phyloP scores from a whole-genome alignment of 2,797 vertebrate genomes.

The Parambassis ranga region DNA sequence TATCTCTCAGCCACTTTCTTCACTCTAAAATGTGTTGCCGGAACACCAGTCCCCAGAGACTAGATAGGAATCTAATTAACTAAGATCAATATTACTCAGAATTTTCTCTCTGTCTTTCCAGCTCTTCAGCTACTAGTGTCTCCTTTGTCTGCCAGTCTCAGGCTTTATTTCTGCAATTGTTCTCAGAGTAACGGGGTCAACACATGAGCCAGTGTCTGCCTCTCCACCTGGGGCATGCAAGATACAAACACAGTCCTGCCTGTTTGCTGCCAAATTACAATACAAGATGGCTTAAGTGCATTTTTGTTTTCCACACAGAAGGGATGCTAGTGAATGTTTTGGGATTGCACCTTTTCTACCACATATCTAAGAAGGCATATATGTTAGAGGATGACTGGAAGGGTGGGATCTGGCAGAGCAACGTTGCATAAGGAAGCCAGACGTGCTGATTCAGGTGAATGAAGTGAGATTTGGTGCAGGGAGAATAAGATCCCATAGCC shows the following conservation, averaged over 20 bases:
- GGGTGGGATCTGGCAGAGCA: constrained; percentile 37
- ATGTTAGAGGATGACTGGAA: constrained; percentile 33
- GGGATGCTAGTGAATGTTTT: neutral
- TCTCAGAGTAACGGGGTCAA: constrained; percentile 52
- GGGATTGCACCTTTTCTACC: constrained; percentile 10
- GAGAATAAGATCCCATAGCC: constrained; percentile 73
- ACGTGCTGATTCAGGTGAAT: constrained; percentile 77
- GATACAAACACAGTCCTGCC: neutral
- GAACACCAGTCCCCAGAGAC: constrained; percentile 73
- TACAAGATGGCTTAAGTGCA: too few relatives aligned
- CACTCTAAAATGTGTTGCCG: constrained; percentile 77
- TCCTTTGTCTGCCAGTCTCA: constrained; percentile 62
- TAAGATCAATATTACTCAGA: constrained; percentile 82
- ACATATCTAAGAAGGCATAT: constrained; percentile 20
- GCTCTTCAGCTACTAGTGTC: constrained; percentile 60
- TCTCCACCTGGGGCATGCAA: neutral
- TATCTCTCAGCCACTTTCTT: constrained; percentile 76
- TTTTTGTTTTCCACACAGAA: neutral
- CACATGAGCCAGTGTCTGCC: neutral
- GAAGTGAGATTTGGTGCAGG: constrained; percentile 65
- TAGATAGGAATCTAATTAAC: constrained; percentile 83
- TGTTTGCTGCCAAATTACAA: neutral
- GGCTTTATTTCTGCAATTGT: constrained; percentile 58
- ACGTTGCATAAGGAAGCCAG: constrained; percentile 39
- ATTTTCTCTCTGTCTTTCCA: constrained; percentile 73